Evolutionary conservation across 2,888 invertebrate species (phyloP), one percentile per base, ranked within the genome.

Genomic region (Acanthosepion lycidas): DNA sequence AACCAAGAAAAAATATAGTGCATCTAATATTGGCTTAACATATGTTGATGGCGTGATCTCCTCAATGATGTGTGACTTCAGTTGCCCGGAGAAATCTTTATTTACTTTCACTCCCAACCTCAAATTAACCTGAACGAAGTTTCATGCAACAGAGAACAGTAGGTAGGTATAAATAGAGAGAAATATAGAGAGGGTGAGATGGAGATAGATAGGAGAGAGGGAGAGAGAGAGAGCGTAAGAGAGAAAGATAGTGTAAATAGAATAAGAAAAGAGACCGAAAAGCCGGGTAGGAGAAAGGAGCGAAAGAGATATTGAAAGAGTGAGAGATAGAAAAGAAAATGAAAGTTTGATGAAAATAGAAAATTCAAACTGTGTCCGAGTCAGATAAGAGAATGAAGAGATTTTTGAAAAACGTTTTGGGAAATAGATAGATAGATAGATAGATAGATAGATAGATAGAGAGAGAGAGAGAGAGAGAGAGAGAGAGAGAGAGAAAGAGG

Each of bases 151-250:
- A 78, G n/a, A 1, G 2, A 78, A 15, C 15, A 9, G 6, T 26
- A 5, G 42, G 42, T 42, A 42, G 42, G 42, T 42, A 42, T 42
- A 42, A 6, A 64, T 5, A 64, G 23, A 64, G 23, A 64, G 64
- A 64, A 0, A 64, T 0, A 64, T 0, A 64, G 26, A 64, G 6
- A 23, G 28, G 28, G 0, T 9, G 78, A n/a, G 9, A n/a, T n/a
- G 12, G 28, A 9, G n/a, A n/a, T 0, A 28, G 8, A 78, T 0
- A 28, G 6, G 9, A 28, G 0, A 28, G 9, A 28, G 0, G 0
- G 2, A 78, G 18, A 18, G 55, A 20, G 18, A 18, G 55, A 55
- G 4, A 55, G 20, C 20, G 20, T n/a, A n/a, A 20, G 4, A 55
- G 20, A 18, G 15, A 18, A 20, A 55, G 4, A 20, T 1, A 55